Base-by-base conservation (phyloP, 2,888 invertebrate species). In the Zeuzera pyrina region DNA sequence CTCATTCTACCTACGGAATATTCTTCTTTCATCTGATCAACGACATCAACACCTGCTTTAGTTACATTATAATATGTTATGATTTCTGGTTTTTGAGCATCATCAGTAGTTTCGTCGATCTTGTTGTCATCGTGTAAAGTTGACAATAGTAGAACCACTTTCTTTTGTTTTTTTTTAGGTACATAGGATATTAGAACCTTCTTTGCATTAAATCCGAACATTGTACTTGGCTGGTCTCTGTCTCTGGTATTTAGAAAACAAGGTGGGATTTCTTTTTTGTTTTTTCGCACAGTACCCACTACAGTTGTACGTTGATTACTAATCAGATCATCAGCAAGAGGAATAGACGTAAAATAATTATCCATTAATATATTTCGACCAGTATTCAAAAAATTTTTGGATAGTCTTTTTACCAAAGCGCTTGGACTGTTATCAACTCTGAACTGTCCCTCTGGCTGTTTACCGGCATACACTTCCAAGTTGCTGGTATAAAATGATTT, bases 1-100 rank as follows among this genome's bases (percentile, higher is more conserved):
- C 47, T 47, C 34, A 42, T 43, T 33, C 47, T 36, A 8, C 42
- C 45, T 30, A 43, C 47, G 34, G 48, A 46, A 45, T 56, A 57
- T 31, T 42, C 35, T 35, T 46, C 41, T 35, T 48, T 49, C 34
- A 52, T 42, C 47, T 51, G 45, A 31, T 57, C 53, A 12, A 56
- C 49, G 5, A 47, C 42, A 36, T 57, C 55, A 25, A 57, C 51
- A 16, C 53, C 51, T 32, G 36, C 39, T 40, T 57, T 52, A 14
- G 47, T 48, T n/a, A 27, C n/a, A 33, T 52, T 51, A 32, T 56
- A 53, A 34, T 29, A 41, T 21, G 43, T 48, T 29, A 49, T 41
- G 5, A 52, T 48, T 35, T 46, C 48, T 11, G 52, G 45, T 35
- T 43, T 45, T 35, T 12, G 23, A 6, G 26, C 31, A 24, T 25